Evolutionary conservation across 2,888 invertebrate species (phyloP), one percentile per base, ranked within the genome.

Genomic region (Volucella inflata): DNA sequence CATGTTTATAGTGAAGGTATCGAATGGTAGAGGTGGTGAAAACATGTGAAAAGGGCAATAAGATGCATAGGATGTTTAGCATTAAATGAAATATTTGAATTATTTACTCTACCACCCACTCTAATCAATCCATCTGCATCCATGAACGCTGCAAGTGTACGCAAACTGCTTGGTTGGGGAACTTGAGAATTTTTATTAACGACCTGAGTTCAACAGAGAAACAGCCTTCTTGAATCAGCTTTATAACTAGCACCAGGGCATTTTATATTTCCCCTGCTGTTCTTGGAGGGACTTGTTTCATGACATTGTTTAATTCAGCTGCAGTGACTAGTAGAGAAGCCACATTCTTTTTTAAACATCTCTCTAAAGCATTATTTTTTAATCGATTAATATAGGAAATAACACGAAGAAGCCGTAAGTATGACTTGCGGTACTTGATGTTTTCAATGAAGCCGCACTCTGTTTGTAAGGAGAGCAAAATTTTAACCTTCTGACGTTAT

Each of bases 211-310:
- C 21, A 21, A 2, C 2, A 21, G 21, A 21, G 21, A 21, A 21
- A 21, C 21, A 21, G 21, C 21, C 2, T 21, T 21, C 21, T 21
- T 21, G 21, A 21, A 21, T 21, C 21, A 44, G 44, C 11, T 67
- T 79, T 12, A 79, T 16, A 42, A 68, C 59, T 17, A 67, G 50
- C 16, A 48, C 1, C n/a, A 70, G 17, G 11, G 78, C 71, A 14
- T 21, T 16, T 14, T 42, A 60, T 9, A 68, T 36, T 12, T 79
- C 71, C 36, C 50, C 55, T 12, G 65, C 48, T 48, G 48, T 48
- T 8, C n/a, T 12, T 48, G n/a, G 48, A n/a, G n/a, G 17, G 17
- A 14, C 16, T 8, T 55, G 11, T 2, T 40, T 9, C n/a, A n/a
- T n/a, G n/a, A n/a, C n/a, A n/a, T n/a, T n/a, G n/a, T n/a, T n/a